phyloP scores from a whole-genome alignment of 2,888 invertebrate species.

The Thereva nobilitata region DNA sequence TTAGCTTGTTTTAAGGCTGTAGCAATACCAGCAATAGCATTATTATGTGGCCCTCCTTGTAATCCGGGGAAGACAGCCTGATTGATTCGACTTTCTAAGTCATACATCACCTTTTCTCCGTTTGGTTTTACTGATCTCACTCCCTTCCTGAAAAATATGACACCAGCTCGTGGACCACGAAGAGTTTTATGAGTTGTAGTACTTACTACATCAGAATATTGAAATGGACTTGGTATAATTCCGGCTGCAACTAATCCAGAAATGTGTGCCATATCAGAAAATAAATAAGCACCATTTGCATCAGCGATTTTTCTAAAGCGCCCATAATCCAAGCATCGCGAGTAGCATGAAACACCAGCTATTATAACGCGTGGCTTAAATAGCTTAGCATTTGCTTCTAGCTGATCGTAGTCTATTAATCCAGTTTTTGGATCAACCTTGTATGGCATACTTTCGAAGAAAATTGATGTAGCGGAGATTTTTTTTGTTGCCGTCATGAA shows the following conservation, averaged over 20 bases:
- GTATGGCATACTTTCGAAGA: constrained; percentile 98
- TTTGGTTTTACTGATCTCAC: constrained; percentile 76
- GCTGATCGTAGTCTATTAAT: constrained; percentile 88
- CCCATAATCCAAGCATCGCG: constrained; percentile 88
- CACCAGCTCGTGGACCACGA: constrained; percentile 82
- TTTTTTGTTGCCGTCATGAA: constrained; percentile 89
- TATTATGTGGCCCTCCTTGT: constrained; percentile 97
- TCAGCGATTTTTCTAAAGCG: constrained; percentile 83
- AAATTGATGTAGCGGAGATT: constrained; percentile 95
- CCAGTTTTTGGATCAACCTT: constrained; percentile 84
- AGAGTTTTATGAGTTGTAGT: constrained; percentile 96
- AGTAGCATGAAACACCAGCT: constrained; percentile 93
- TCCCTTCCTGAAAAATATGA: constrained; percentile 93
- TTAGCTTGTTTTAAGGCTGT: constrained; percentile 90
- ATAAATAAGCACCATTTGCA: constrained; percentile 80
- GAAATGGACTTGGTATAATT: constrained; percentile 87
- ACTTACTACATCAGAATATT: constrained; percentile 87
- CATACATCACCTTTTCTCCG: constrained; percentile 84
- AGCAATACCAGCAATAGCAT: constrained; percentile 94
- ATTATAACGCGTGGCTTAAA: constrained; percentile 93
- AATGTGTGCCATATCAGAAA: constrained; percentile 97
- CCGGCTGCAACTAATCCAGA: constrained; percentile 90
- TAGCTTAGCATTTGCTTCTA: constrained; percentile 78
- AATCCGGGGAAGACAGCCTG: constrained; percentile 69
- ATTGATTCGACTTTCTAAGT: constrained; percentile 86